Base-by-base conservation (phyloP, 1,140 invertebrate species). In the Scylla paramamosain region DNA sequence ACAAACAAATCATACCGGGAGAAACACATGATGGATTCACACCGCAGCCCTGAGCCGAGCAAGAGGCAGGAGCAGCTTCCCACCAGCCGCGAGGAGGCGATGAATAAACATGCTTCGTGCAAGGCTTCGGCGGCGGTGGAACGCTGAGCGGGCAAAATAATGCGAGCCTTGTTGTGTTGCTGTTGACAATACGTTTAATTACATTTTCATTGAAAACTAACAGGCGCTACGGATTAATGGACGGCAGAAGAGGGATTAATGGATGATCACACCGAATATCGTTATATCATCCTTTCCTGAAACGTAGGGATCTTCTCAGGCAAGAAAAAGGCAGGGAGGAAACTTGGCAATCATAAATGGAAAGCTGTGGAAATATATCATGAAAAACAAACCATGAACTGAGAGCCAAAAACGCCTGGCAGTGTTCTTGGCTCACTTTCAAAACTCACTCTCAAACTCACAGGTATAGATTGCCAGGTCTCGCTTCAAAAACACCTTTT, bases 121-220 rank as follows among this genome's bases (percentile, higher is more conserved):
- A 77, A 77, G 67, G 25, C 67, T 59, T 77, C 2, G 67, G 25
- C 67, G 67, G 67, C 25, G 67, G 20, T n/a, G 67, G 67, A 77
- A n/a, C 67, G 25, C 25, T 77, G 8, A 1, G 25, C n/a, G 67
- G 20, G n/a, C 67, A 77, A 77, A 77, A 12, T 77, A 20, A 77
- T n/a, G 67, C 0, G 20, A 77, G 8, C 67, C 25, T 77, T 77
- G 8, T 77, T 77, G 25, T 25, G 67, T 77, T n/a, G 59, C 59
- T 67, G 67, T 77, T 77, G n/a, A 77, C 67, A 77, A 77, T 77
- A n/a, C 67, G 67, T 1, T 77, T 77, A 77, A 77, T 77, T 77
- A 77, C 67, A 77, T 77, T 77, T 77, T 77, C 20, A n/a, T 77
- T 77, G 67, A 77, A 0, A 20, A 25, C 67, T 77, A 25, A 77